Percentiles rank a stretch among this genome's conserved stretches.
phyloP scores from a whole-genome alignment of 2,888 invertebrate genomes.

The Epirrhoe alternata region DNA sequence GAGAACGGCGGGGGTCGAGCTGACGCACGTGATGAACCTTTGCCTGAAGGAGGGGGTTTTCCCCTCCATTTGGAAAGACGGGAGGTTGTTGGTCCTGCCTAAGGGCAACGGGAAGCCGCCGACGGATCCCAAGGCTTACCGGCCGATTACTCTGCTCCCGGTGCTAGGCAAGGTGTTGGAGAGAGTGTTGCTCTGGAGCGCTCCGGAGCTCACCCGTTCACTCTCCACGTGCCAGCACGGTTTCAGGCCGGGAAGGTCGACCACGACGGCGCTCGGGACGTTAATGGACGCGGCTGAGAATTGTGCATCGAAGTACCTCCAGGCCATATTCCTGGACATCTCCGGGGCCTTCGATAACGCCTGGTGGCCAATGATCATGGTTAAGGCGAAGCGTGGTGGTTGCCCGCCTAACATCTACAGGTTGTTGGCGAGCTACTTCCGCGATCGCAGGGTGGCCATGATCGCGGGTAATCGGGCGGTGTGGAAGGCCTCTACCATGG shows the following conservation, averaged over 20 bases:
- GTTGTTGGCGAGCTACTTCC: constrained; percentile 47
- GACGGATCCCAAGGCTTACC: constrained; percentile 31
- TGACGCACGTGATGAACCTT: background rate
- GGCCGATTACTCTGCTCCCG: constrained; percentile 50
- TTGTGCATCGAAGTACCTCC: constrained; percentile 38
- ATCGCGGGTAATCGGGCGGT: background rate
- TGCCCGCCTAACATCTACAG: constrained; percentile 47
- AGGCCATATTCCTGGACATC: constrained; percentile 49
- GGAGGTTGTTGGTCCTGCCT: background rate
- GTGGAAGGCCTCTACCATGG: constrained; percentile 37
- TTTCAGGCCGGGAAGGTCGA: constrained; percentile 47
- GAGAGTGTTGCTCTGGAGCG: constrained; percentile 5
- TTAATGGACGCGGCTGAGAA: constrained; percentile 6
- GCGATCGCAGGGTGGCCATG: background rate
- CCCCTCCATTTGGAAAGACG: background rate
- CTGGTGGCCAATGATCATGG: constrained; percentile 55
- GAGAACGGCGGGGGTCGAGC: background rate
- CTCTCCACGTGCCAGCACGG: constrained; percentile 50
- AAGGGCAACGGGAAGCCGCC: constrained; percentile 9
- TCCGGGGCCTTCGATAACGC: constrained; percentile 48
- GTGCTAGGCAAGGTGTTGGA: constrained; percentile 48
- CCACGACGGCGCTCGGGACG: constrained; percentile 40
- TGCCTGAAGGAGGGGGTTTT: background rate
- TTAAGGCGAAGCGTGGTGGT: constrained; percentile 43
- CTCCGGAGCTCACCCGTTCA: background rate